A percentile compares a stretch with the other conserved stretches of the same genome.
Conservation (phyloP, 2,797 vertebrate species). For the Cygnus olor region DNA sequence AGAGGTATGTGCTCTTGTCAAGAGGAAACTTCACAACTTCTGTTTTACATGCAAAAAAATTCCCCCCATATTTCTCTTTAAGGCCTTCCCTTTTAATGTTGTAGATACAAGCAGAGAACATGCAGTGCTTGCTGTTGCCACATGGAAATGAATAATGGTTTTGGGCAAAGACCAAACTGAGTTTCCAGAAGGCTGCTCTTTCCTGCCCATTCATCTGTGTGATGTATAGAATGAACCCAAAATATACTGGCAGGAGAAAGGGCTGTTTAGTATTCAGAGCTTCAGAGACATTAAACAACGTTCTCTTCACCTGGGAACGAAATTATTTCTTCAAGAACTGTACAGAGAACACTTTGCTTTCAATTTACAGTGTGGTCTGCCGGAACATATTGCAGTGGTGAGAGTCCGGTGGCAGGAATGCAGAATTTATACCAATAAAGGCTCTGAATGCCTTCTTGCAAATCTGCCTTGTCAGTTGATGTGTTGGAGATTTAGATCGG, state of each 20-base stretch:
- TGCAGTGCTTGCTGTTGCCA: slow-evolving; percentile 7
- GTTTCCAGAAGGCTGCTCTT: slow-evolving; percentile 66
- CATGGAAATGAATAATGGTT: slow-evolving; percentile 52
- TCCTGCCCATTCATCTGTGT: slow-evolving; percentile 48
- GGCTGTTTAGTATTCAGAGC: slow-evolving; percentile 61
- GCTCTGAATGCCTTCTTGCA: background rate
- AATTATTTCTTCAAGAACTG: slow-evolving; percentile 65
- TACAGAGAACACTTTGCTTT: slow-evolving; percentile 57
- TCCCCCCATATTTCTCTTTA: background rate
- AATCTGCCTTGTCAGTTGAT: background rate
- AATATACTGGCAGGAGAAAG: slow-evolving; percentile 20
- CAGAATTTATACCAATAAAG: background rate
- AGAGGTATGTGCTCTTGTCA: background rate
- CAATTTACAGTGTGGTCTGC: slow-evolving; percentile 21
- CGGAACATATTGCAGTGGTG: slow-evolving; percentile 10
- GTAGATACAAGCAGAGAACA: background rate
- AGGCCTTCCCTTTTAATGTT: background rate
- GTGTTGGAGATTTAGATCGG: background rate
- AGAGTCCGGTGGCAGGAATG: background rate
- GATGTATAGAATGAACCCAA: slow-evolving; percentile 50
- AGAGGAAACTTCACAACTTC: background rate
- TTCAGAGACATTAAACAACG: slow-evolving; percentile 53
- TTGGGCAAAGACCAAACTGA: slow-evolving; percentile 44
- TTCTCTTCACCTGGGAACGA: slow-evolving; percentile 58
- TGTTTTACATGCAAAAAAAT: background rate